These are phyloP conservation scores for Rhinopithecus roxellana DNA, from an alignment of 2,113 vertebrate genomes.

Conservation along the genomic window DNA sequence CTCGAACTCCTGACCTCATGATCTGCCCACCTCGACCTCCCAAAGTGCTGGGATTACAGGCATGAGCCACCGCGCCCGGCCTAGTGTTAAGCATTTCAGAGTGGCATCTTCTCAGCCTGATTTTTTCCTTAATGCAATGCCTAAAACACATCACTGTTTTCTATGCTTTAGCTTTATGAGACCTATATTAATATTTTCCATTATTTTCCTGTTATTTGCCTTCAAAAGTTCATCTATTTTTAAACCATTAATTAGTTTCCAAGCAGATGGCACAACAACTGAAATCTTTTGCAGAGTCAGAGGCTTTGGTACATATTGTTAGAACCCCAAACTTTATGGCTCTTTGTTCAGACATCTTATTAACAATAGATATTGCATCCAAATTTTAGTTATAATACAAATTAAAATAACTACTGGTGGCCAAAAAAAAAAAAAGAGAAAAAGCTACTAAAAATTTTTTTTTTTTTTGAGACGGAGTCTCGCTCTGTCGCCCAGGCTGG, in stretches of 20 bases:
- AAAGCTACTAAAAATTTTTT: too few species aligned
- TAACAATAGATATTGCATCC: constrained; percentile 35
- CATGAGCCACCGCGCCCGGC: too few species aligned
- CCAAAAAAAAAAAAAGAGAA: not conserved
- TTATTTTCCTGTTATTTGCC: constrained; percentile 57
- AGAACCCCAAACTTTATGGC: not conserved
- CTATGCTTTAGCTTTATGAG: constrained; percentile 19
- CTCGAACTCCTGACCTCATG: too few species aligned
- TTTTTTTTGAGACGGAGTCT: too few species aligned
- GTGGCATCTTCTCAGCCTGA: not conserved
- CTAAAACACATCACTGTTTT: constrained; percentile 23
- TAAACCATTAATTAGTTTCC: constrained; percentile 70
- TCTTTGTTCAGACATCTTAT: constrained; percentile 62
- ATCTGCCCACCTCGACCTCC: too few species aligned
- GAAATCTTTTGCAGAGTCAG: constrained; percentile 35
- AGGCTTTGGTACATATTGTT: constrained; percentile 47
- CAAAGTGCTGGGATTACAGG: too few species aligned
- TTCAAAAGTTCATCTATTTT: constrained; percentile 73
- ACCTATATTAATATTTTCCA: constrained; percentile 58
- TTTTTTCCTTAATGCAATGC: not conserved
- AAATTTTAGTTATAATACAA: constrained; percentile 52
- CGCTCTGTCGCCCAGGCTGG: too few species aligned
- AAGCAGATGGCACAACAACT: constrained; percentile 60
- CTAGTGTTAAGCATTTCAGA: not conserved
- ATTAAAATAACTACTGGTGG: constrained; percentile 57